These are phyloP conservation scores for Arnoldichthys spilopterus DNA, from an alignment of 2,797 vertebrate species.

Conservation along the genomic window DNA sequence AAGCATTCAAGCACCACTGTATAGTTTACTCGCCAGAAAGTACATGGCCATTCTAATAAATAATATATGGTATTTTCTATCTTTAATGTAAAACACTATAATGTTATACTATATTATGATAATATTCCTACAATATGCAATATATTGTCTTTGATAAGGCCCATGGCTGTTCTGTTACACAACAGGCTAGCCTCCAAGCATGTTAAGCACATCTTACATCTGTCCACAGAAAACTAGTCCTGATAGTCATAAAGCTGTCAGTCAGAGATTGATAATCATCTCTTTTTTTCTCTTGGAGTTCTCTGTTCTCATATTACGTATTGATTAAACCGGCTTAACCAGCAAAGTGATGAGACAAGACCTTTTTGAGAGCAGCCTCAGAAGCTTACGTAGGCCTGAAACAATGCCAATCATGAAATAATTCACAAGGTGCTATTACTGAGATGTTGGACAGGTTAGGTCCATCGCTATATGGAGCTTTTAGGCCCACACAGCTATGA, in stretches of 20 bases:
- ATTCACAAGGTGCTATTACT: neutral
- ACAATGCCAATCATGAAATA: neutral
- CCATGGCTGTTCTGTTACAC: neutral
- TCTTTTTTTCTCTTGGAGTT: slow-evolving; percentile 4
- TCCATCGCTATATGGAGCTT: neutral
- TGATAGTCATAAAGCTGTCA: slow-evolving; percentile 10
- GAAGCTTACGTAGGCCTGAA: neutral
- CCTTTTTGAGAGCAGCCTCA: neutral
- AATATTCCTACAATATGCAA: too few species aligned
- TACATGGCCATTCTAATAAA: too few species aligned
- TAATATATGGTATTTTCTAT: too few species aligned
- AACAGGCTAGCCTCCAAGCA: neutral
- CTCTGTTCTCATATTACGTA: slow-evolving; percentile 29
- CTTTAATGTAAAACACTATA: too few species aligned
- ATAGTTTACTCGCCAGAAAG: too few species aligned
- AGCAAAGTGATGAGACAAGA: neutral
- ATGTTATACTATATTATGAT: too few species aligned
- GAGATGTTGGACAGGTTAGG: neutral
- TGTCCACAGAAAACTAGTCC: slow-evolving; percentile 4
- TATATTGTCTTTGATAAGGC: neutral
- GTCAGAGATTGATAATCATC: slow-evolving; percentile 24
- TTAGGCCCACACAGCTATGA: neutral
- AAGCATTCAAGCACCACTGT: too few species aligned
- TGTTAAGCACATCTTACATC: neutral
- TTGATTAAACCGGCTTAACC: slow-evolving; percentile 30